Base-by-base conservation (phyloP, 2,888 invertebrate genomes). In the Busseola fusca region DNA sequence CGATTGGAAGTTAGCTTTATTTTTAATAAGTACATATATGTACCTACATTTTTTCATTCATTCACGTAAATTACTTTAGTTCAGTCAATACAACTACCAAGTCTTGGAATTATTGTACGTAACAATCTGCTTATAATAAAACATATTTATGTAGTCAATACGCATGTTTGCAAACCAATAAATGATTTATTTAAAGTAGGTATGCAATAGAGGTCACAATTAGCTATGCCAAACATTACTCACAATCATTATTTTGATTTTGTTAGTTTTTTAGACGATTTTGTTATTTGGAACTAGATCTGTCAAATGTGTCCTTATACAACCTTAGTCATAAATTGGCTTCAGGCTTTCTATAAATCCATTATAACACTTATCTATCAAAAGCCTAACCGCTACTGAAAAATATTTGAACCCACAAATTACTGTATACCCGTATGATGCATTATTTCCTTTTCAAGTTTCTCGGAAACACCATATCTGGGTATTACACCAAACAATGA, bases 401-500 rank as follows among this genome's bases (percentile, higher is more conserved):
- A 64, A 59, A 57, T 68, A 59, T 66, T 50, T 64, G 25, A 73
- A 69, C 63, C 10, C 48, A 64, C 56, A 45, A 58, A 66, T 48
- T 48, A 64, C 60, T 73, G 60, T 59, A 68, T 62, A 77, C 56
- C 66, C 27, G 50, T 78, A 74, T 88, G 87, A 89, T 86, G 85
- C 82, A 83, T 83, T 86, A 87, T 90, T 89, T 90, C 90, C 91
- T 89, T 86, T 87, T 89, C 86, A 89, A 86, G 84, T 85, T 83
- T 85, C 86, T 91, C 88, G 89, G 91, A 91, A 91, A 91, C 86
- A 87, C 83, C 84, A 83, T 89, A 89, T 90, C 89, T 90, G 87
- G 84, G 84, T 90, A 89, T 89, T 88, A 91, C 87, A 86, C 88
- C 83, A 91, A 92, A 94, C 94, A 95, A 94, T 91, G 94, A 91